Evolutionary conservation across 2,113 vertebrate genomes (phyloP).

Genomic region (Burhinus bistriatus): DNA sequence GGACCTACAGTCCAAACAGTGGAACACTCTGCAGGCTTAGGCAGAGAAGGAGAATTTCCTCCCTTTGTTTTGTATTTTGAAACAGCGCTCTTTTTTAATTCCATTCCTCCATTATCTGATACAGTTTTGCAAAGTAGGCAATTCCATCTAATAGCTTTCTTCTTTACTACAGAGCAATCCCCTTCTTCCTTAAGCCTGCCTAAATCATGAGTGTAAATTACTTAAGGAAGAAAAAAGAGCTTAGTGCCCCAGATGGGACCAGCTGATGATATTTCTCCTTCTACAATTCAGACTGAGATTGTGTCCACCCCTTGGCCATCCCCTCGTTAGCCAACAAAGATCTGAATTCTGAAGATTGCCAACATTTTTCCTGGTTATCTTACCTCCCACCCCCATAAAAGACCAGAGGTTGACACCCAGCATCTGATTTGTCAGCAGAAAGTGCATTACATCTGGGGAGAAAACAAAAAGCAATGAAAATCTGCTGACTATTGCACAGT

Average conservation of each 20-base stretch:
- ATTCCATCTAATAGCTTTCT: not conserved
- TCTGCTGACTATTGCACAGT: not conserved
- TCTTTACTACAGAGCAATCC: not conserved
- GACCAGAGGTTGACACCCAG: not conserved
- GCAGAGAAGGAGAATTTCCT: not conserved
- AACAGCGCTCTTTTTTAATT: not conserved
- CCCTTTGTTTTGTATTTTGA: not conserved
- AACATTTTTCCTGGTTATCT: not conserved
- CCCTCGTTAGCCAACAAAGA: not conserved
- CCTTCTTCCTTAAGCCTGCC: not conserved
- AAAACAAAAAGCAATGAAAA: not conserved
- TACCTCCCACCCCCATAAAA: not conserved
- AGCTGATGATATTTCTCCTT: not conserved
- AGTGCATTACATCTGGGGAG: not conserved
- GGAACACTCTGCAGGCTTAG: not conserved
- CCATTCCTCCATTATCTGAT: not conserved
- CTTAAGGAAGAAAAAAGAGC: not conserved
- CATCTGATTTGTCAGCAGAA: not conserved
- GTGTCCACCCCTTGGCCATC: not conserved
- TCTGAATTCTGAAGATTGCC: not conserved
- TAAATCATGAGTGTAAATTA: not conserved
- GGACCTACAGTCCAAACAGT: not conserved
- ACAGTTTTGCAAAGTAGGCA: not conserved
- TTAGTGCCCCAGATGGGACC: not conserved
- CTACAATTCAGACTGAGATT: not conserved